Base-by-base conservation (phyloP, 1,140 invertebrate genomes). In the Catajapyx aquilonaris region DNA sequence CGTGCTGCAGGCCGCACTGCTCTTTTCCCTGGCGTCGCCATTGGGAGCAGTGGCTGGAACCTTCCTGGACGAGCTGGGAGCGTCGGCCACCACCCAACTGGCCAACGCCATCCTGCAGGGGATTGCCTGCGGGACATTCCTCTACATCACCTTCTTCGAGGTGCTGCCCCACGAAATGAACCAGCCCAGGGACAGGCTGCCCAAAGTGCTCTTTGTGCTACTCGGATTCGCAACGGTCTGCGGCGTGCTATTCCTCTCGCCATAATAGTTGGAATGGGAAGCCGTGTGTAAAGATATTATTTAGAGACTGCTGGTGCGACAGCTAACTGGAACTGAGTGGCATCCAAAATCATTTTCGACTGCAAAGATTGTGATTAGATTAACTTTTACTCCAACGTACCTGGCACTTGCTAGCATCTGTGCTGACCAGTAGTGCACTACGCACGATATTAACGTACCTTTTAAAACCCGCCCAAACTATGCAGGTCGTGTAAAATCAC, bases 61-160 rank as follows among this genome's bases (percentile, higher is more conserved):
- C 4, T 50, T 62, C 20, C 49, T 49, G 40, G 45, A 62, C 36
- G 41, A 49, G 31, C 35, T 46, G 40, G 38, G 48, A 7, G 39
- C 52, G 33, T 41, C 35, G 20, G 7, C 54, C 2, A 41, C 51
- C 13, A 55, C 62, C 1, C 45, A 50, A 18, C 36, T 68, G 9
- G 45, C 59, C 5, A 62, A 60, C 49, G 66, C 63, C 3, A 46
- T 65, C 34, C 50, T 74, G 11, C 65, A 70, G 47, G 66, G 65
- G 13, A 46, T 75, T 31, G 68, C 72, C 11, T 67, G 66, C 49
- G 73, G 73, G 21, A 76, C 73, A 11, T 76, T 76, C 47, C 47
- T 76, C 0, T 76, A 74, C 52, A 64, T 76, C 9, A 72, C 70
- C 4, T 73, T 73, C 42, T 69, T 76, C 50, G 73, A 76, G 57